Evolutionary conservation across 1,140 invertebrate species (phyloP), one percentile per base, ranked within the genome.

Genomic region (Yoshiicerus persimilis): DNA sequence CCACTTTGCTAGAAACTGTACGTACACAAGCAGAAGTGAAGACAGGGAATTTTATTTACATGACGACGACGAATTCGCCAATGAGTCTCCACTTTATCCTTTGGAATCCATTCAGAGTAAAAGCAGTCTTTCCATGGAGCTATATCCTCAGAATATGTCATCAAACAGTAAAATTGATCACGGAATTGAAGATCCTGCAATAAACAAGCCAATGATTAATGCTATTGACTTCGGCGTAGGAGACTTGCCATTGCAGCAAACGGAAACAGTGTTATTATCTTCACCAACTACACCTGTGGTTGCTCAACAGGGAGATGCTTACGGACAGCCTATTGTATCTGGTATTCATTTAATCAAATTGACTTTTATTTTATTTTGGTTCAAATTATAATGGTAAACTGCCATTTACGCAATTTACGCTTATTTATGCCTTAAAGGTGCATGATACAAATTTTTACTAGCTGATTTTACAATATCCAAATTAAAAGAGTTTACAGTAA

Each of bases 1-100:
- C 38, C 95, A 95, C 91, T 93, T 94, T 88, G 93, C 93, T 3
- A 93, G 93, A 88, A 93, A 95, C 39, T 95, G 95, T 77, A 88
- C 85, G 6, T 62, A 32, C 23, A 88, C 20, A 39, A 36, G n/a
- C 5, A 30, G 77, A 84, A 30, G 25, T 2, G 87, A 87, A 13
- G 86, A 87, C 9, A 23, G 84, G 5, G 41, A 86, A 23, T 80
- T 80, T 6, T 38, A n/a, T 20, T 9, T 34, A 3, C 75, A 80
- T 10, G 75, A 80, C 9, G 75, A 80, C 23, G 75, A 80, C 8
- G 75, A 80, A 23, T 11, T n/a, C 9, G 75, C 20, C 13, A 36
- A 36, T 10, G 23, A 27, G 4, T 30, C 64, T 4, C 32, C 36
- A n/a, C 16, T 38, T 80, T 36, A 70, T 32, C 10, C 25, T 1